Conservation (phyloP, 2,113 vertebrate species). For the Bungarus multicinctus region DNA sequence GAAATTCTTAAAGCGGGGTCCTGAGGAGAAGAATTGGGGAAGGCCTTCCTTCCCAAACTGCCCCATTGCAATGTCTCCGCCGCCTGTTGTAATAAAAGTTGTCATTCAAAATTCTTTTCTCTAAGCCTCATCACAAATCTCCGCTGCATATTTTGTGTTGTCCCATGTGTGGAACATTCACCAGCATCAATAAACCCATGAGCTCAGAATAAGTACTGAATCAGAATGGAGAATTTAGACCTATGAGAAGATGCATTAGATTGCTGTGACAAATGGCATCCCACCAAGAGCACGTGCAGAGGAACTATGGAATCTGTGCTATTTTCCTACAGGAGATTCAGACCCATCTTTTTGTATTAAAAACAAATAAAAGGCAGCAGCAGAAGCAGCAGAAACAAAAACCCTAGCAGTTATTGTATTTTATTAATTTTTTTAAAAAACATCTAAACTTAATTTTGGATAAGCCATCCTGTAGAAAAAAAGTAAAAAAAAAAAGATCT, state of each 20-base stretch:
- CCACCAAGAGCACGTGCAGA: neutral
- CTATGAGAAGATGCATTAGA: neutral
- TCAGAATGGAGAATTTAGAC: conserved; percentile 1
- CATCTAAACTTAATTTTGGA: neutral
- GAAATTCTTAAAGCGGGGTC: neutral
- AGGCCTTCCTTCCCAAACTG: neutral
- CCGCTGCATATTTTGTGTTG: neutral
- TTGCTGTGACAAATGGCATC: neutral
- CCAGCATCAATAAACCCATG: conserved; percentile 8
- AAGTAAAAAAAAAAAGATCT: neutral
- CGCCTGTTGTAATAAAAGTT: neutral
- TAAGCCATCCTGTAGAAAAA: neutral
- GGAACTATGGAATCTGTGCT: neutral
- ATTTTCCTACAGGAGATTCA: neutral
- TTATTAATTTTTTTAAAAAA: neutral
- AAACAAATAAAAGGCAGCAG: neutral
- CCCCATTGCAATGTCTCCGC: neutral
- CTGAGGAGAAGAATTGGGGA: neutral
- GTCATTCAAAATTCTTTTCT: neutral
- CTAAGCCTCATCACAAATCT: neutral
- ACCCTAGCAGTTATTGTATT: neutral
- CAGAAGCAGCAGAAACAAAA: neutral
- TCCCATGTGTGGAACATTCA: neutral
- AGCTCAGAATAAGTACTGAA: neutral
- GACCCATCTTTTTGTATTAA: neutral